These are phyloP conservation scores for Monodelphis domestica DNA, from an alignment of 2,797 vertebrate species.

Conservation along the genomic window DNA sequence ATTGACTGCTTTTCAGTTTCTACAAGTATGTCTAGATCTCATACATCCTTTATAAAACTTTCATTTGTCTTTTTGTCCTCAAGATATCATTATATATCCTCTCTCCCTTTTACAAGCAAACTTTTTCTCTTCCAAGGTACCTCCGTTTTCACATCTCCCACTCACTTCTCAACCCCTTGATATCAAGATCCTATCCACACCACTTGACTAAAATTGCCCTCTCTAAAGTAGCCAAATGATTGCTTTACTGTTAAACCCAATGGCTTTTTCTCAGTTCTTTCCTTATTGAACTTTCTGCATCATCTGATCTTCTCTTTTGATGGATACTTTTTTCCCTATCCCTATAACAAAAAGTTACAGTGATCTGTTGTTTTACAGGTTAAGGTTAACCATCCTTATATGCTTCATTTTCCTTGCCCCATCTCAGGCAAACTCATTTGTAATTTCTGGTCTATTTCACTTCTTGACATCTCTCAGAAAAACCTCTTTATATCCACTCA, in stretches of 20 bases:
- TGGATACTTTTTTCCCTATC: background rate
- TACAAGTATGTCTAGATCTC: background rate
- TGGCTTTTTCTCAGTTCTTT: background rate
- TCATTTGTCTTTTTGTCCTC: background rate
- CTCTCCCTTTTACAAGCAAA: background rate
- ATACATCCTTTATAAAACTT: background rate
- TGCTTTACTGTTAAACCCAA: background rate
- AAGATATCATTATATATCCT: background rate
- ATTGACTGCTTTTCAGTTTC: background rate
- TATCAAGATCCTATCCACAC: background rate
- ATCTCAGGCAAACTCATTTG: background rate
- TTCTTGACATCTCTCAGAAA: background rate
- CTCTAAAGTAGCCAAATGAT: background rate
- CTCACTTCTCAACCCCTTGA: background rate
- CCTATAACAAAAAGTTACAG: background rate
- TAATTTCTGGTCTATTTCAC: background rate
- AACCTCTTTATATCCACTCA: background rate
- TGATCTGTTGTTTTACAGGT: background rate
- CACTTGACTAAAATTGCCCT: background rate
- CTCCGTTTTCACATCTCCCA: background rate
- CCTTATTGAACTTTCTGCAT: too few species aligned
- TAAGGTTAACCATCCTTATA: background rate
- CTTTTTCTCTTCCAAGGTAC: background rate
- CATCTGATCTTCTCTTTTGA: too few species aligned
- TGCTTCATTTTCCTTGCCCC: background rate